Percentiles rank a stretch among this genome's conserved stretches.
These are phyloP conservation scores for Nomada ruficornis DNA, from an alignment of 2,888 invertebrate genomes.

Conservation along the genomic window DNA sequence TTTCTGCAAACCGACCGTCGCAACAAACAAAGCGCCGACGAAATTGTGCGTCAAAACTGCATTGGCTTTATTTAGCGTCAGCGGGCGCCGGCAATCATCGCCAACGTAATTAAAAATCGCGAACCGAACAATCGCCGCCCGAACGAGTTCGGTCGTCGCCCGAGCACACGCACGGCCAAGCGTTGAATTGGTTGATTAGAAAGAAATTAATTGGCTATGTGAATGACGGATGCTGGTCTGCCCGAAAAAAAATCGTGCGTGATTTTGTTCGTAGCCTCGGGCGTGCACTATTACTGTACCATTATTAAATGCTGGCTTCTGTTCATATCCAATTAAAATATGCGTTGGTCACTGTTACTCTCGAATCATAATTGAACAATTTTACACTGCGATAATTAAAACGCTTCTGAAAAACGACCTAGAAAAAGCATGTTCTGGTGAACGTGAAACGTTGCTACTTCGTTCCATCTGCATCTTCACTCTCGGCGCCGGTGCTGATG, in stretches of 20 bases:
- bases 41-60: constrained; percentile 52
- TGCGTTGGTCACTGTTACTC: background rate
- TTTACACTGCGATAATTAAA: too few relatives aligned
- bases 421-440: too few relatives aligned
- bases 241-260: background rate
- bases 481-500: background rate
- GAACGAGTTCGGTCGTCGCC: background rate
- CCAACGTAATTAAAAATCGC: constrained; percentile 56
- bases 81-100: constrained; percentile 33
- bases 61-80: constrained; percentile 53
- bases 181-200: constrained; percentile 18
- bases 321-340: background rate
- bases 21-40: constrained; percentile 44
- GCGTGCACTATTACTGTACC: too few relatives aligned
- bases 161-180: background rate
- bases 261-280: background rate
- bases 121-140: background rate
- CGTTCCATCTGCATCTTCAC: background rate
- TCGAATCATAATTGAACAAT: too few relatives aligned
- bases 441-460: background rate
- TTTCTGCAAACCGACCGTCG: constrained; percentile 23
- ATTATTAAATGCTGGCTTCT: background rate
- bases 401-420: too few relatives aligned
- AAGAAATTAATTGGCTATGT: background rate
- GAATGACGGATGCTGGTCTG: background rate